phyloP scores from a whole-genome alignment of 2,113 vertebrate genomes.

The Alethe castanea region DNA sequence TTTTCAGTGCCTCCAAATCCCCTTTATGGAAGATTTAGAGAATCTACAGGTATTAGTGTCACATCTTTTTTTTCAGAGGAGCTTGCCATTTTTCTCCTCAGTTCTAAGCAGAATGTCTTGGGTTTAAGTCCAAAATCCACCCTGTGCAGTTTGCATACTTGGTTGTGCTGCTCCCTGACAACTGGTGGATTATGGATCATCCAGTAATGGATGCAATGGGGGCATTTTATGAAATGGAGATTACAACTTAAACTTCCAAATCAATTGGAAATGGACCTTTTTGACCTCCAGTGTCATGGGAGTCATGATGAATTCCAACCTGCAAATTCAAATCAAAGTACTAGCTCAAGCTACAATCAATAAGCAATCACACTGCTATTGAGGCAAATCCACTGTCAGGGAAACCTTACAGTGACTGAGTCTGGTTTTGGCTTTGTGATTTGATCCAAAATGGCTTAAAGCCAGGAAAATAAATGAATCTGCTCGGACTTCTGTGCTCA shows the following conservation, averaged over 20 bases:
- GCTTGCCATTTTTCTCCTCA: background rate
- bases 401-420: background rate
- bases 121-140: background rate
- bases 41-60: background rate
- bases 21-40: background rate
- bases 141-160: background rate
- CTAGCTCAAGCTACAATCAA: background rate
- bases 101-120: background rate
- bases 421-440: background rate
- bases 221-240: constrained; percentile 6
- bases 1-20: background rate
- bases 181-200: background rate
- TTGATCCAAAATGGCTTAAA: background rate
- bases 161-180: background rate
- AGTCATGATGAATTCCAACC: constrained; percentile 1
- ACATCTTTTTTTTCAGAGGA: background rate
- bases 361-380: background rate
- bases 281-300: background rate
- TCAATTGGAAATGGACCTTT: constrained; percentile 5
- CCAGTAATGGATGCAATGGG: background rate
- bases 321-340: background rate
- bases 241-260: background rate
- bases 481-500: background rate
- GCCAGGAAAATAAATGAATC: background rate
- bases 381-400: background rate